These are phyloP conservation scores for Tryphoninae sp. DNA, from an alignment of 2,888 invertebrate species.

Conservation along the genomic window DNA sequence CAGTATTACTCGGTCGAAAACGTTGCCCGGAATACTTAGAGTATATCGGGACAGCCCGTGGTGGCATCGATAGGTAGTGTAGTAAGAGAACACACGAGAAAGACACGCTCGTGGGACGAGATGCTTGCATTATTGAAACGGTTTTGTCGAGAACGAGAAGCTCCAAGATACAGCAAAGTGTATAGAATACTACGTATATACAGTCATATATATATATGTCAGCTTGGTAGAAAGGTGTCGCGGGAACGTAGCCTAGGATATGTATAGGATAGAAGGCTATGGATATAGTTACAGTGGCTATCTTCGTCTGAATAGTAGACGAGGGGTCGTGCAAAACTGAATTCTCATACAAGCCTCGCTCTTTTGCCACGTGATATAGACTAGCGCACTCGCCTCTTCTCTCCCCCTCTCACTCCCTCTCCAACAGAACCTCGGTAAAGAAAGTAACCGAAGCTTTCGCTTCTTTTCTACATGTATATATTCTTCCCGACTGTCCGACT, in stretches of 20 bases:
- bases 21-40: too few species aligned
- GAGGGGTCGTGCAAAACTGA: slow-evolving; percentile 14
- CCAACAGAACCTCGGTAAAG: slow-evolving; percentile 22
- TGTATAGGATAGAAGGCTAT: slow-evolving; percentile 15
- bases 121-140: slow-evolving; percentile 42
- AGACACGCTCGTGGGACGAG: slow-evolving; percentile 12
- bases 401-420: background rate
- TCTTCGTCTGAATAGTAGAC: slow-evolving; percentile 20
- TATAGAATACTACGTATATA: background rate
- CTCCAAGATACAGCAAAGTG: background rate
- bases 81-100: background rate
- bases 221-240: background rate
- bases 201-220: background rate
- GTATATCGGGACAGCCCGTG: too few species aligned
- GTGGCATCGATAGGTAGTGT: too few species aligned
- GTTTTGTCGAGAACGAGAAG: background rate
- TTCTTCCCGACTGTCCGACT: too few species aligned
- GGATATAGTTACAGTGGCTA: background rate
- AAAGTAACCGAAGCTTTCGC: slow-evolving; percentile 26
- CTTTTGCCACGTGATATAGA: background rate
- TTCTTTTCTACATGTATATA: background rate
- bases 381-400: slow-evolving; percentile 1
- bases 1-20: too few species aligned
- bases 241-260: slow-evolving; percentile 10
- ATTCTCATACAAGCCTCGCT: slow-evolving; percentile 11